Evolutionary conservation across 2,797 vertebrate genomes (phyloP).

Genomic region (Nasua narica): DNA sequence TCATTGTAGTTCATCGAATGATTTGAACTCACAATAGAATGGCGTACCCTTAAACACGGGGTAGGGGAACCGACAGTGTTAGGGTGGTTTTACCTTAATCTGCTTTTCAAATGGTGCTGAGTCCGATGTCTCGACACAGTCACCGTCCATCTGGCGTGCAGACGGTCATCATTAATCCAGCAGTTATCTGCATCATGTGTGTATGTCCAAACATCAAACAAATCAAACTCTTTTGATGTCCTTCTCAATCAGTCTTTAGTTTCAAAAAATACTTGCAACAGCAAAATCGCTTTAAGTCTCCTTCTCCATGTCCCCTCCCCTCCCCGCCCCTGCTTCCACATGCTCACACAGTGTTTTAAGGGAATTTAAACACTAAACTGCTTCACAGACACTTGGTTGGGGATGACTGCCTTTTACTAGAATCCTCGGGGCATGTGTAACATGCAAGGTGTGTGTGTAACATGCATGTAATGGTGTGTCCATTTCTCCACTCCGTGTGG

Average conservation of each 20-base stretch:
- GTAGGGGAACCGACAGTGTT: not conserved
- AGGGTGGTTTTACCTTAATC: not conserved
- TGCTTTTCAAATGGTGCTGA: not conserved
- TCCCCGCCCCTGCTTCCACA: accelerated
- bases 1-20: not conserved
- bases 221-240: constrained; percentile 65
- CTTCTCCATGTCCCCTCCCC: not conserved
- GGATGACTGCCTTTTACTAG: constrained; percentile 13
- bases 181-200: not conserved
- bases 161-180: constrained; percentile 27
- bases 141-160: constrained; percentile 47
- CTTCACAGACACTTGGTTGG: constrained; percentile 34
- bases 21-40: not conserved
- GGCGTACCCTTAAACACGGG: not conserved
- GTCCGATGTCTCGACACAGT: not conserved
- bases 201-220: constrained; percentile 56
- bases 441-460: not conserved
- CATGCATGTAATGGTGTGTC: not conserved
- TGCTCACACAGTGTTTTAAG: not conserved
- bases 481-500: not conserved
- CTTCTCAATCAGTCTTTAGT: constrained; percentile 48
- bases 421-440: not conserved
- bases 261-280: constrained; percentile 42
- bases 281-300: constrained; percentile 16
- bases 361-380: constrained; percentile 39